phyloP scores from a whole-genome alignment of 2,888 invertebrate genomes.

The Gortyna flavago region DNA sequence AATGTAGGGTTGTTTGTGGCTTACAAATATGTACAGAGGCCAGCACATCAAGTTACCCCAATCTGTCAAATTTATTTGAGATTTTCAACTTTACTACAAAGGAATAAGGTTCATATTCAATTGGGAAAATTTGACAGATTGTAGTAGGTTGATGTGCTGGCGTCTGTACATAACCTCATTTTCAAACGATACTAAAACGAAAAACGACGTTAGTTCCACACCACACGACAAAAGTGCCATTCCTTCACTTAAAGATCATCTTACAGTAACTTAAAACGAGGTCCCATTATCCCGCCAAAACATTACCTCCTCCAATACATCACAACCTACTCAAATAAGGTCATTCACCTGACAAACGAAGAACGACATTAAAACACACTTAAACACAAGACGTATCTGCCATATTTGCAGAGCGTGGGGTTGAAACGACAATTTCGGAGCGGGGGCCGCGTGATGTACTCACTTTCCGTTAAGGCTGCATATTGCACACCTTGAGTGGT shows the following conservation, averaged over 20 bases:
- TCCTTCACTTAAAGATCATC: neutral
- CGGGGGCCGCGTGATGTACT: constrained; percentile 9
- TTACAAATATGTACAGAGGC: no score
- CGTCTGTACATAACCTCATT: neutral
- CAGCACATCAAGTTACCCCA: no score
- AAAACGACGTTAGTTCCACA: neutral
- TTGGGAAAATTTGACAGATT: no score
- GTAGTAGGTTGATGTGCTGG: no score
- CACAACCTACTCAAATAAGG: constrained; percentile 43
- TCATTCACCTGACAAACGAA: constrained; percentile 43
- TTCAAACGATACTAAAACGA: neutral
- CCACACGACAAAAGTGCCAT: neutral
- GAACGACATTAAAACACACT: constrained; percentile 41
- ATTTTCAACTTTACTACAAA: no score
- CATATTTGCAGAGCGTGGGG: constrained; percentile 55
- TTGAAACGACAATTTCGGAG: constrained; percentile 27
- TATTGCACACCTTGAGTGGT: constrained; percentile 28
- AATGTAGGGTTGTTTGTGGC: neutral
- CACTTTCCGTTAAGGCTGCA: constrained; percentile 21
- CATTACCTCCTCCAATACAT: constrained; percentile 29
- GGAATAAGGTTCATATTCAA: no score
- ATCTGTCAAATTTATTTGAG: no score
- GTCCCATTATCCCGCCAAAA: constrained; percentile 10
- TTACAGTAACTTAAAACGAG: constrained; percentile 8
- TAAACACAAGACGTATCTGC: constrained; percentile 37